Evolutionary conservation across 2,797 vertebrate species (phyloP), one percentile per base, ranked within the genome.

Genomic region (Florisuga fusca): DNA sequence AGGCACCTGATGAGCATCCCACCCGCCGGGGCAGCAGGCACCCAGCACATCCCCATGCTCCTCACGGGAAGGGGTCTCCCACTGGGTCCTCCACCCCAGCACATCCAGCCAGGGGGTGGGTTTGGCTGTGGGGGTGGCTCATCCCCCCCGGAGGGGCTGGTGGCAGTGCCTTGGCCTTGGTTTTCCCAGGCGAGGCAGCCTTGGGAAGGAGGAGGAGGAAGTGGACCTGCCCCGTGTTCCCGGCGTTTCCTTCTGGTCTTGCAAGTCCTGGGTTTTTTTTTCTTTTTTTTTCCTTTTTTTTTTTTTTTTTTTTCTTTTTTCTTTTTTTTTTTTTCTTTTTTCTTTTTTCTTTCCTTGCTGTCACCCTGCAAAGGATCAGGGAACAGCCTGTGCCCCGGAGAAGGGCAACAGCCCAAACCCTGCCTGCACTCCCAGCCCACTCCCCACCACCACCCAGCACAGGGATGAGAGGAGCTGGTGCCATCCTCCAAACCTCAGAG

Each of bases 201-300:
- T 88, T 75, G 83, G 93, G 93, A 95, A 93, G 79, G 2, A 1
- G 68, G 76, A 93, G 90, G 69, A 91, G 76, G 90, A 95, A 93
- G 79, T 9, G 4, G 76, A 83, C 79, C 93, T 67, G 82, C 79
- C 84, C 75, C 7, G 0, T 74, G 67, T 93, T 85, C 79, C 79
- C 4, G 0, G 20, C 1, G 2, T 57, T 95, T 95, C 90, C 92
- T 91, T 46, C 76, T 7, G 4, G 22, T 57, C 61, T 43, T 15
- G 2, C 2, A 0, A 6, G 16, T 22, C 57, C 48, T 3, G 4
- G 7, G 33, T 0, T 5, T 48, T 16, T 2, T 53, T 89, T 81
- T 80, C 69, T n/a, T 38, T 38, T 38, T 38, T 38, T 38, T 13
- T 38, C 12, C 12, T 38, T 38, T 38, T 38, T 38, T 38, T 12